phyloP scores from a whole-genome alignment of 2,797 vertebrate species.

The Rousettus madagascariensis region DNA sequence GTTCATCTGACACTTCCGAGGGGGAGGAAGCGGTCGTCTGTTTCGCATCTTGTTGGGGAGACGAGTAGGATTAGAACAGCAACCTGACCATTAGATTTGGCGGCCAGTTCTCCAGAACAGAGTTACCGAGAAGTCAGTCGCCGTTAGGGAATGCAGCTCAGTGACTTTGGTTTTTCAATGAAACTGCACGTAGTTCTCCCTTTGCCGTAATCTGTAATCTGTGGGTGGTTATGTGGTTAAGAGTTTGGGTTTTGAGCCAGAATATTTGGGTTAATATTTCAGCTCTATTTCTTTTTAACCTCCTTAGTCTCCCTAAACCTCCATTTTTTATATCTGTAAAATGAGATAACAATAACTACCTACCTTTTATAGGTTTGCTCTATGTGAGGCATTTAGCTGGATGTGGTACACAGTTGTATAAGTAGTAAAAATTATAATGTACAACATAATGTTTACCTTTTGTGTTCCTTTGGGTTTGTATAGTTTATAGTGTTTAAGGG shows the following conservation, averaged over 20 bases:
- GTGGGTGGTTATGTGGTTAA: not conserved
- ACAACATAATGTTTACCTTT: not conserved
- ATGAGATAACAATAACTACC: not conserved
- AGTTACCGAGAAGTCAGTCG: not conserved
- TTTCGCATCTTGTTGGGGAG: not conserved
- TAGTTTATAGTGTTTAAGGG: not conserved
- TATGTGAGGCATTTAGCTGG: not conserved
- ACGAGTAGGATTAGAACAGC: not conserved
- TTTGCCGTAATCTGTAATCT: not conserved
- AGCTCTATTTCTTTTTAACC: not conserved
- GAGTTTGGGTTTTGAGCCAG: not conserved
- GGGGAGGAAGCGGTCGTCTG: not conserved
- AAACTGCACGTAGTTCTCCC: not conserved
- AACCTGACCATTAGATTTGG: not conserved
- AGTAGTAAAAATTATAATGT: not conserved
- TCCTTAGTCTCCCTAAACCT: not conserved
- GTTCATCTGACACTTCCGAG: not conserved
- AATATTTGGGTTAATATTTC: not conserved
- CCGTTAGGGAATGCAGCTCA: not conserved
- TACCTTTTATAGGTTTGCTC: not conserved
- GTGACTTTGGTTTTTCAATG: not conserved
- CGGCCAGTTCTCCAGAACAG: not conserved
- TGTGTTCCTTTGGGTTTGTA: not conserved
- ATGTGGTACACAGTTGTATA: not conserved
- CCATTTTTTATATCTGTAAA: not conserved